These are phyloP conservation scores for Molossus alvarezi DNA, from an alignment of 2,797 vertebrate species.

Conservation along the genomic window DNA sequence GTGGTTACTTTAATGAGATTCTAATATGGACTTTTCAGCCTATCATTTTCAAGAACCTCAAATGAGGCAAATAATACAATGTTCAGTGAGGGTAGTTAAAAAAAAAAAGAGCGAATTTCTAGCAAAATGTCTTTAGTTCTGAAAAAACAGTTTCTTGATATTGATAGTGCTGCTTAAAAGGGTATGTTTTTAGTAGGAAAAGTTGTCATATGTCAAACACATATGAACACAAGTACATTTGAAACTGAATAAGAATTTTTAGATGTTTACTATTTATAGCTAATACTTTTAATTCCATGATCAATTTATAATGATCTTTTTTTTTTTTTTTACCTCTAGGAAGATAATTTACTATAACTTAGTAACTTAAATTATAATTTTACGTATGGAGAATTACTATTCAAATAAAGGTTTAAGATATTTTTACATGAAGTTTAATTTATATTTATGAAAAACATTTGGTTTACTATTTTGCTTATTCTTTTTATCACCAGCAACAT, in stretches of 20 bases:
- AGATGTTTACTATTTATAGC: not conserved
- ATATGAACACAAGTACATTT: conserved; percentile 48
- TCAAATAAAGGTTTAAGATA: conserved; percentile 49
- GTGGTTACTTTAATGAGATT: conserved; percentile 38
- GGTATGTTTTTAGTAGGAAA: not conserved
- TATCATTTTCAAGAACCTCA: conserved; percentile 51
- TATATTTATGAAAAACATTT: conserved; percentile 58
- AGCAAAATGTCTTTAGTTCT: conserved; percentile 57
- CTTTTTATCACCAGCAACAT: conserved; percentile 19
- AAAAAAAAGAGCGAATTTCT: conserved; percentile 31
- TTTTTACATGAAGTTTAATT: conserved; percentile 53
- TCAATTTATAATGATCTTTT: conserved; percentile 31
- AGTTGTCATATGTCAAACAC: conserved; percentile 49
- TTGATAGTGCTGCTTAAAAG: conserved; percentile 51
- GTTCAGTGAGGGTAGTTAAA: not conserved
- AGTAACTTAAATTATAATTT: conserved; percentile 53
- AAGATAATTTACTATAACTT: conserved; percentile 37
- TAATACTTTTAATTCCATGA: conserved; percentile 45
- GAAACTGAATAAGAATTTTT: conserved; percentile 49
- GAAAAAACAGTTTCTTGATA: conserved; percentile 71
- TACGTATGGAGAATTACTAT: not conserved
- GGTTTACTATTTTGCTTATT: not conserved
- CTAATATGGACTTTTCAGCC: conserved; percentile 31
- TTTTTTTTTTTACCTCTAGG: conserved; percentile 51
- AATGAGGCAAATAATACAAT: conserved; percentile 43